Evolutionary conservation across 2,888 invertebrate species (phyloP).

Genomic region (Amblyjoppa fuscipennis): DNA sequence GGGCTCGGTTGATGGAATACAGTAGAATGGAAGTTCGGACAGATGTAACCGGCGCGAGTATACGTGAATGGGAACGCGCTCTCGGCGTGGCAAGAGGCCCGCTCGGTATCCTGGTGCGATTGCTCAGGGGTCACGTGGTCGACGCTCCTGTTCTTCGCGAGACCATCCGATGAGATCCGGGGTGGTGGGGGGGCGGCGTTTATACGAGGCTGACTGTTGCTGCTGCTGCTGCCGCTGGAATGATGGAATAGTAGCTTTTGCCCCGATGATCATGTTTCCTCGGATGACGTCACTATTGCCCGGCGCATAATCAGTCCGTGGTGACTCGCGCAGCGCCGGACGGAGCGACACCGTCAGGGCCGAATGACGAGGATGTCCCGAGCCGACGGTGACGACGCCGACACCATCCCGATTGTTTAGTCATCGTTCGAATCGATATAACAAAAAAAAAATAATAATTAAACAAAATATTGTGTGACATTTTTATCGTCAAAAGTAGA

Average conservation of each 20-base stretch:
- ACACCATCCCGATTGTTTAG: background rate
- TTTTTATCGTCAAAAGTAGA: too few species aligned
- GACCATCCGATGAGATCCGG: conserved; percentile 41
- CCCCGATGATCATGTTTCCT: conserved; percentile 1
- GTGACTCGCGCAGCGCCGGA: conserved; percentile 22
- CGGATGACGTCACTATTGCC: conserved; percentile 37
- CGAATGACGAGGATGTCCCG: conserved; percentile 36
- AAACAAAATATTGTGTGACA: too few species aligned
- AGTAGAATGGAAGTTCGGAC: background rate
- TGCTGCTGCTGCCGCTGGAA: background rate
- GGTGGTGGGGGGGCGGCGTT: background rate
- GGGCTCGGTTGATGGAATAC: background rate
- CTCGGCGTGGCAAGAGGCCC: conserved; percentile 18
- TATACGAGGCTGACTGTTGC: conserved; percentile 3
- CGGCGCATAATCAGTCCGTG: conserved; percentile 6
- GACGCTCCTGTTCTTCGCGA: conserved; percentile 46
- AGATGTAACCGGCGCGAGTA: background rate
- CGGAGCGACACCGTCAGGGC: conserved; percentile 5
- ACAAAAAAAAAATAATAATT: background rate
- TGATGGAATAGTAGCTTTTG: conserved; percentile 26
- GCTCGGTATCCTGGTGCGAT: conserved; percentile 37
- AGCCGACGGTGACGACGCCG: conserved; percentile 37
- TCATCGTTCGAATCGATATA: background rate
- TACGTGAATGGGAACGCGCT: conserved; percentile 57
- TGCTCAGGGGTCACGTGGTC: conserved; percentile 50